phyloP scores from a whole-genome alignment of 2,797 vertebrate species.

The Clarias fuscus region DNA sequence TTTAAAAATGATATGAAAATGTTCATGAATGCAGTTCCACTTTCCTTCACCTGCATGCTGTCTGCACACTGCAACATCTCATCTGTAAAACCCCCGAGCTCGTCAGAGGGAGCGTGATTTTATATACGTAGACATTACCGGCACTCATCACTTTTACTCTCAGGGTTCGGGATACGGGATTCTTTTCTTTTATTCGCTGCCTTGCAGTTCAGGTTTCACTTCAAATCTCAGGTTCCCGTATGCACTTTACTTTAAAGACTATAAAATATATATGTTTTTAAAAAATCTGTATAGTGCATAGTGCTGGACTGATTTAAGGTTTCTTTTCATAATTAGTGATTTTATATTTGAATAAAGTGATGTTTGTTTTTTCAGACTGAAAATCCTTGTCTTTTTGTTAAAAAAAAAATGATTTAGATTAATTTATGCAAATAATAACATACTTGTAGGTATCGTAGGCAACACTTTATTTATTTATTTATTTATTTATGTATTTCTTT shows the following conservation, averaged over 20 bases:
- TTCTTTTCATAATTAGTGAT: neutral
- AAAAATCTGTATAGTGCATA: neutral
- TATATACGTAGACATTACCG: too few relatives aligned
- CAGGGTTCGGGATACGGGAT: neutral
- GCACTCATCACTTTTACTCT: neutral
- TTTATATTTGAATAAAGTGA: neutral
- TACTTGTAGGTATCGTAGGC: neutral
- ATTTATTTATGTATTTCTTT: too few relatives aligned
- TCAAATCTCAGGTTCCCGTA: conserved; percentile 10
- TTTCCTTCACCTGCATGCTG: neutral
- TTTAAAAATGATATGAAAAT: neutral
- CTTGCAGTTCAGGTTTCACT: neutral
- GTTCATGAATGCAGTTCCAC: neutral
- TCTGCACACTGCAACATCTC: neutral
- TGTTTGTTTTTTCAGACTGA: neutral
- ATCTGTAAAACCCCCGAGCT: neutral
- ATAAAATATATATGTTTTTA: neutral
- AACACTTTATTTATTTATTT: too few relatives aligned
- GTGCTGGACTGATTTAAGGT: too few relatives aligned
- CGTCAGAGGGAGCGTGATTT: neutral
- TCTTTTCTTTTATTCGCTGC: neutral
- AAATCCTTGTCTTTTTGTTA: neutral
- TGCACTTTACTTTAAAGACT: conserved; percentile 7
- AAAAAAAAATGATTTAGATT: neutral
- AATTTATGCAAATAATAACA: neutral